Evolutionary conservation across 2,113 vertebrate genomes (phyloP).

Genomic region (Neolamprologus modestus): DNA sequence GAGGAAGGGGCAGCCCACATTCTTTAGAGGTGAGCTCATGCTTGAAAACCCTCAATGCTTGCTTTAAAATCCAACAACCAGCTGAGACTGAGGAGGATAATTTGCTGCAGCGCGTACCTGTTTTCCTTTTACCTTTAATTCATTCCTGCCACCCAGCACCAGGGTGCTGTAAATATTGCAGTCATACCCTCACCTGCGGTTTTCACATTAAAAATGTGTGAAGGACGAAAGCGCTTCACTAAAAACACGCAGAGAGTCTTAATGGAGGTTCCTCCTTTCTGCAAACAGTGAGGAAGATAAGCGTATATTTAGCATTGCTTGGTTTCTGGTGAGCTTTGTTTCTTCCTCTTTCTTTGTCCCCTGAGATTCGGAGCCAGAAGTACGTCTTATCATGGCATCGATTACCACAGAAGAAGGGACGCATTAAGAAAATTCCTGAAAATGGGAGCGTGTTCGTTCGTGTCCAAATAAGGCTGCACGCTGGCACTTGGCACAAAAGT

Average conservation of each 20-base stretch:
- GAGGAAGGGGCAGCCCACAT: conserved; percentile 57
- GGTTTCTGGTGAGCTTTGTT: accelerated
- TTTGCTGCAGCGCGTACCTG: background rate
- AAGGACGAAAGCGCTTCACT: background rate
- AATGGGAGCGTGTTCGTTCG: background rate
- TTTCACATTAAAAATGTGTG: background rate
- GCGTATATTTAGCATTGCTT: background rate
- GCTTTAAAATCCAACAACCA: background rate
- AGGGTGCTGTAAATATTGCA: background rate
- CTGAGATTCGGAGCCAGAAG: background rate
- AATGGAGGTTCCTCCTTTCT: background rate
- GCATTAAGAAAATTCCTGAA: conserved; percentile 29
- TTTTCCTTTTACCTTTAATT: background rate
- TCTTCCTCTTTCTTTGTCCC: background rate
- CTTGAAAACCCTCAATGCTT: background rate
- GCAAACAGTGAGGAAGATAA: background rate
- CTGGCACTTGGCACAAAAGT: conserved; percentile 3
- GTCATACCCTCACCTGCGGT: background rate
- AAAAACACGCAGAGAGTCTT: background rate
- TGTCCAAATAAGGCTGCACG: conserved; percentile 56
- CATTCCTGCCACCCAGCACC: background rate
- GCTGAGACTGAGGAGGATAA: background rate
- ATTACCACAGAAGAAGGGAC: conserved; percentile 8
- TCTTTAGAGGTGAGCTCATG: conserved; percentile 52
- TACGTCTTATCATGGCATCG: background rate